Evolutionary conservation across 2,113 vertebrate species (phyloP), one percentile per base, ranked within the genome.

Genomic region (Phalacrocorax brasilianus): DNA sequence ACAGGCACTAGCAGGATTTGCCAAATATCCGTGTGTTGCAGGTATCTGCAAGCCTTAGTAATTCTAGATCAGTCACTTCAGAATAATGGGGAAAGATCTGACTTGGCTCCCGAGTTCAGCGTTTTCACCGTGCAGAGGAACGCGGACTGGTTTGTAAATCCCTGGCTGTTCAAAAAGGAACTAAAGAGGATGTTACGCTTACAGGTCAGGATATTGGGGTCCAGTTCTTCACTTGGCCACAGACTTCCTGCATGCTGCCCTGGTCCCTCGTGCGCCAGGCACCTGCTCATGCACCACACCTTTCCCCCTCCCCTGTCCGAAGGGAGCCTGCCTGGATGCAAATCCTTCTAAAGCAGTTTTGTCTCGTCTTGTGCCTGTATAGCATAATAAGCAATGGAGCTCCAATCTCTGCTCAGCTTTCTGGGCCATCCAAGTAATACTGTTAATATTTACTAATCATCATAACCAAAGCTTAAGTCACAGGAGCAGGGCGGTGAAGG

Each of bases 241-340:
- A 26, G 30, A 4, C 12, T 56, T 77, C 59, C 22, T 5, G 11
- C 9, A 3, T 26, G 56, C 33, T 45, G 3, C 22, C 15, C n/a
- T 11, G 11, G 9, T 62, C 45, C 42, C 40, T 8, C 2, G 0
- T 14, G 6, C 2, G 2, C 40, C 74, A 17, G 68, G 45, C 35
- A 21, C 35, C 55, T 26, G 65, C 3, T 65, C 16, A 1, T 0
- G 7, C 33, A 40, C 40, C 45, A 3, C 44, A 6, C 10, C 0
- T 26, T 35, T 59, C 20, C 30, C 16, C 45, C 20, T 38, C 4
- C 6, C 12, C 22, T 47, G 9, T 11, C 44, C 1, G 0, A 24
- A 14, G 3, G 42, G n/a, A 38, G 15, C 44, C 42, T 68, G 55
- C 47, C n/a, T 14, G 53, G 28, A 4, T 17, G n/a, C 27, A 22